Base-by-base conservation (phyloP, 2,797 vertebrate genomes). In the Muscicapa striata region DNA sequence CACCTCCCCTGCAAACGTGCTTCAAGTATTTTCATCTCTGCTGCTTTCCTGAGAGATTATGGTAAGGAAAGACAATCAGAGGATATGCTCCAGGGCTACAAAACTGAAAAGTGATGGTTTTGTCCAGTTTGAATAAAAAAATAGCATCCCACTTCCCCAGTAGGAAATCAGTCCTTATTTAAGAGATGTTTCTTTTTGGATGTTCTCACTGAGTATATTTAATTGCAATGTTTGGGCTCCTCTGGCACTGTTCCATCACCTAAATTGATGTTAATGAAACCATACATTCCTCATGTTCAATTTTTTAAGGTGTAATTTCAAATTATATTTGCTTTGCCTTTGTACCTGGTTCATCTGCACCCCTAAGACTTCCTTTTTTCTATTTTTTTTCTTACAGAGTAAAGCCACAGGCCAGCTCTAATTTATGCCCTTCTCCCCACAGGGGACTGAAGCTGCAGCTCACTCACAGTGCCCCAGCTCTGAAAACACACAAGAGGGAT, bases 281-380 rank as follows among this genome's bases (percentile, higher is more conserved):
- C 17, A 87, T 63, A 74, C 52, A 82, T 57, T 80, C 51, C 24
- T 80, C 3, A 1, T 20, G 16, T 55, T 75, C 81, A 45, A 4
- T 67, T 69, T 81, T 69, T 88, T 79, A 89, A 52, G 52, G 77
- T 73, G 62, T 41, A 80, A 55, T 86, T 92, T 74, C 59, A 87
- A 48, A 69, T 18, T 32, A 22, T 55, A 34, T 87, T 92, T 85
- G 34, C 34, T 86, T 93, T 93, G 36, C 40, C 40, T 80, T 91
- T 61, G 14, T 46, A 59, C 22, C 14, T 27, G 34, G 26, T 73
- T 74, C n/a, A 57, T 27, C 34, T 4, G 1, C 59, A 51, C 10
- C 3, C 6, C 13, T 26, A 63, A 52, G 32, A 38, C 8, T 58
- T 77, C 43, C 5, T 51, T 72, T 63, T 34, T 10, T 3, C 1